Percentiles rank a stretch among this genome's conserved stretches.
phyloP scores from a whole-genome alignment of 2,797 vertebrate genomes.

The Loris lydekkerianus region DNA sequence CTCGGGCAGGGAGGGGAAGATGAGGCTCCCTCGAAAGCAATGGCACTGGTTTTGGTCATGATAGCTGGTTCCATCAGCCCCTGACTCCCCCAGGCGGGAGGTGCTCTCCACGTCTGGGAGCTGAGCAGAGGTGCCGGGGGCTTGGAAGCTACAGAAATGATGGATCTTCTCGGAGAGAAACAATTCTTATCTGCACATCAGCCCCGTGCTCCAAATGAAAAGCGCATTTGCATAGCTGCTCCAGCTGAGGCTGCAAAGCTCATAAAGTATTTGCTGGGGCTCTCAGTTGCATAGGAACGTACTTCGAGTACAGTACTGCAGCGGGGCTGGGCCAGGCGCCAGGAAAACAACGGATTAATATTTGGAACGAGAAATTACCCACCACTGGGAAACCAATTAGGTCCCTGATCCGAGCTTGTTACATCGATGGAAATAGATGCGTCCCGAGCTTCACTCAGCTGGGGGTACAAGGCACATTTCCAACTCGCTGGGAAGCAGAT shows the following conservation, averaged over 20 bases:
- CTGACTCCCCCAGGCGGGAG: neutral
- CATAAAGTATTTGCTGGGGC: slow-evolving; percentile 32
- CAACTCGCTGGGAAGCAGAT: slow-evolving; percentile 51
- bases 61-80: neutral
- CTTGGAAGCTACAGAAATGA: slow-evolving; percentile 54
- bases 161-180: slow-evolving; percentile 66
- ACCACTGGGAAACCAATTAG: slow-evolving; percentile 84
- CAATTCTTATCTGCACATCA: slow-evolving; percentile 68
- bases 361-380: slow-evolving; percentile 83
- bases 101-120: neutral
- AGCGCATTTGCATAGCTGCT: slow-evolving; percentile 82
- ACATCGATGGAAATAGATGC: slow-evolving; percentile 76
- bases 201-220: slow-evolving; percentile 61
- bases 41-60: slow-evolving; percentile 39
- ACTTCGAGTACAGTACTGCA: neutral
- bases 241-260: slow-evolving; percentile 46
- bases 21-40: neutral
- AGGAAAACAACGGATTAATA: slow-evolving; percentile 79
- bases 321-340: slow-evolving; percentile 58
- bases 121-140: neutral
- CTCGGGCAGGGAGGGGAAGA: neutral
- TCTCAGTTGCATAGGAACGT: slow-evolving; percentile 69
- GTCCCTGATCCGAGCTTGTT: slow-evolving; percentile 77
- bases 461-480: slow-evolving; percentile 53
- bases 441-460: slow-evolving; percentile 39